Percentiles rank a stretch among this genome's conserved stretches.
These are phyloP conservation scores for Aplysina aerophoba DNA, from an alignment of 37 sponge, comb jelly and placozoan genomes.

Conservation along the genomic window DNA sequence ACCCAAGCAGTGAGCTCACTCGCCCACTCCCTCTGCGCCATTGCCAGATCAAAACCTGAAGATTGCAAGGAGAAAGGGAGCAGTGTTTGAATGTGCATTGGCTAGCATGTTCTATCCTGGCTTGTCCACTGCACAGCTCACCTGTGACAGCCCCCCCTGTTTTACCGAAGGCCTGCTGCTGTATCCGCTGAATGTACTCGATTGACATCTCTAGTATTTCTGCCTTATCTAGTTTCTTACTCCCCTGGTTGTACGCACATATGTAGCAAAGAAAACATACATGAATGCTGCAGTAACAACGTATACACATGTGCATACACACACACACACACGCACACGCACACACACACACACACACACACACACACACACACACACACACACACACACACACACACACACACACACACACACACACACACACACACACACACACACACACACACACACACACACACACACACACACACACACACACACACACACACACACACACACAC, in stretches of 20 bases:
- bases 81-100: background rate
- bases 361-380: no score
- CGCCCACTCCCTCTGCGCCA: slow-evolving; percentile 76
- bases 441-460: no score
- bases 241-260: slow-evolving; percentile 45
- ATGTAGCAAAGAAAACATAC: no score
- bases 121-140: background rate
- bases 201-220: slow-evolving; percentile 91
- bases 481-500: no score
- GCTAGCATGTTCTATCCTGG: background rate
- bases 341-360: background rate
- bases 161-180: slow-evolving; percentile 46
- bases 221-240: slow-evolving; percentile 90
- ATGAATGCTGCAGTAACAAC: background rate
- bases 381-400: no score
- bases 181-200: slow-evolving; percentile 74
- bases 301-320: background rate
- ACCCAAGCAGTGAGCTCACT: slow-evolving; percentile 86
- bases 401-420: no score
- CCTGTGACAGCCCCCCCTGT: slow-evolving; percentile 22
- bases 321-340: background rate
- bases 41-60: slow-evolving; percentile 47
- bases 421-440: no score
- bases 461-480: no score
- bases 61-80: background rate